Evolutionary conservation across 1,140 invertebrate genomes (phyloP).

Genomic region (Phymorhynchus buccinoides): DNA sequence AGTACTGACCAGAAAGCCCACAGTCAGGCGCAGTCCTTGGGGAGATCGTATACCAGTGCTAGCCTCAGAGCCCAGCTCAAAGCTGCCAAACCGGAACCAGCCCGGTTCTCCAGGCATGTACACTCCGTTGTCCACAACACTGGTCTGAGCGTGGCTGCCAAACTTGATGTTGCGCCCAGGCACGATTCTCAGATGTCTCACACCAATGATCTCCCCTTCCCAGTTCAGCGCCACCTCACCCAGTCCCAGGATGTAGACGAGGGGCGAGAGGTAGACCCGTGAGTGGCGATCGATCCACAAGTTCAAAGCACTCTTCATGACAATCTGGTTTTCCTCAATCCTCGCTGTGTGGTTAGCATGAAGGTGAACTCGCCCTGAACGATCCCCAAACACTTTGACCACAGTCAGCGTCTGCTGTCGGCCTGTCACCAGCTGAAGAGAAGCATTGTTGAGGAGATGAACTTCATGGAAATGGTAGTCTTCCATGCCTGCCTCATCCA

Average conservation of each 20-base stretch:
- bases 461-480: slow-evolving; percentile 60
- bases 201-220: slow-evolving; percentile 64
- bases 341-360: slow-evolving; percentile 52
- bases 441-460: slow-evolving; percentile 55
- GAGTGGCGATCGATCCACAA: slow-evolving; percentile 60
- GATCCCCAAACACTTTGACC: slow-evolving; percentile 58
- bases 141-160: slow-evolving; percentile 57
- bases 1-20: slow-evolving; percentile 61
- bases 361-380: slow-evolving; percentile 55
- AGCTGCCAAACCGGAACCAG: slow-evolving; percentile 58
- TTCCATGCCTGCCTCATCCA: slow-evolving; percentile 40
- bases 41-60: slow-evolving; percentile 59
- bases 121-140: slow-evolving; percentile 47
- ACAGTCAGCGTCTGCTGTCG: slow-evolving; percentile 47
- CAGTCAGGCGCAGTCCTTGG: slow-evolving; percentile 59
- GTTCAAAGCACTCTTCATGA: slow-evolving; percentile 58
- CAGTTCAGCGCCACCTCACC: slow-evolving; percentile 63
- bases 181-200: slow-evolving; percentile 60
- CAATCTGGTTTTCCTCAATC: slow-evolving; percentile 54
- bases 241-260: slow-evolving; percentile 61
- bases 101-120: slow-evolving; percentile 52
- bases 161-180: slow-evolving; percentile 58
- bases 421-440: slow-evolving; percentile 55
- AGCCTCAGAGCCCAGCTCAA: slow-evolving; percentile 58
- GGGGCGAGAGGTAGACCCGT: slow-evolving; percentile 53